Evolutionary conservation across 2,113 vertebrate genomes (phyloP).

Genomic region (Gymnorhina tibicen): DNA sequence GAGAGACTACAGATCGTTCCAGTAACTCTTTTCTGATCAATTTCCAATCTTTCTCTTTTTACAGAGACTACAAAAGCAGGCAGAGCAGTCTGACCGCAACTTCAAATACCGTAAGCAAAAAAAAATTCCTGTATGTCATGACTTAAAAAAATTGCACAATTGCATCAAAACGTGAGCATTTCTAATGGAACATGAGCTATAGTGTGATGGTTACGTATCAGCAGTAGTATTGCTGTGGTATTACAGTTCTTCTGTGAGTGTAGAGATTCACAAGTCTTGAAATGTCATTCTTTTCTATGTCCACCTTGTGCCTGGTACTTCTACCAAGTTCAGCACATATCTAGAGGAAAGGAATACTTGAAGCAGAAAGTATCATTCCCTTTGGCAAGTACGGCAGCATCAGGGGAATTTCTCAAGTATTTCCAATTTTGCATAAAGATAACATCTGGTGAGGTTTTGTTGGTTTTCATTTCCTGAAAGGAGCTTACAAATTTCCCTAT

Average conservation of each 20-base stretch:
- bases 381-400: not conserved
- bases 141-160: not conserved
- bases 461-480: not conserved
- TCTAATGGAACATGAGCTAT: not conserved
- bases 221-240: not conserved
- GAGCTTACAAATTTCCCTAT: not conserved
- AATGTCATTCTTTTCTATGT: not conserved
- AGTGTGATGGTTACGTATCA: not conserved
- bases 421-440: not conserved
- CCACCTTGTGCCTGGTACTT: not conserved
- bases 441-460: not conserved
- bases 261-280: not conserved
- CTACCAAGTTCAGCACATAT: not conserved
- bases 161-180: not conserved
- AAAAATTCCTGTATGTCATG: not conserved
- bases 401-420: not conserved
- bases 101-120: not conserved
- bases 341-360: not conserved
- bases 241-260: not conserved
- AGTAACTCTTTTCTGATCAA: not conserved
- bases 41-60: not conserved
- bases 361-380: not conserved
- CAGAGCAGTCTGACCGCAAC: not conserved
- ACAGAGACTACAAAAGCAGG: not conserved
- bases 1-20: not conserved